Evolutionary conservation across 1,140 invertebrate species (phyloP).

Genomic region (Parapsyche elsis): DNA sequence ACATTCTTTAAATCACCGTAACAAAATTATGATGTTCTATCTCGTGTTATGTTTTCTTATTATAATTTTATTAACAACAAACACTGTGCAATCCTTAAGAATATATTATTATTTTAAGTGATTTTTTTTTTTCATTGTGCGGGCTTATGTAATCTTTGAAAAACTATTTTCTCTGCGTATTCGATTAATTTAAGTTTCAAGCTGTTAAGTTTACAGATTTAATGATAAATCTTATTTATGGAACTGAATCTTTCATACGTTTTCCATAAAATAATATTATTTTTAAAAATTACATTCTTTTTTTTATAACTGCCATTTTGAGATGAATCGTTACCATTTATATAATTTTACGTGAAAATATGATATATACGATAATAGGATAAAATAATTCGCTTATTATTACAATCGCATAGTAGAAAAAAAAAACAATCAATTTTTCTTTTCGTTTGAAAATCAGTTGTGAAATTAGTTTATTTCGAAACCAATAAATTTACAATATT

Average conservation of each 20-base stretch:
- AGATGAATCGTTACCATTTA: slow-evolving; percentile 22
- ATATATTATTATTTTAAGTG: not conserved
- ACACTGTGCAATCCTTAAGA: not conserved
- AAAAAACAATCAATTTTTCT: not conserved
- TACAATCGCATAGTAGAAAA: not conserved
- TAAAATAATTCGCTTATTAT: too few species aligned
- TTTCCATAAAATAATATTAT: too few species aligned
- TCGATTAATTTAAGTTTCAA: too few species aligned
- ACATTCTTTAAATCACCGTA: too few species aligned
- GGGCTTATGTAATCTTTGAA: not conserved
- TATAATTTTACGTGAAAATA: not conserved
- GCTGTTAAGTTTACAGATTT: too few species aligned
- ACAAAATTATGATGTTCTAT: too few species aligned
- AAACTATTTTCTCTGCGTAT: too few species aligned
- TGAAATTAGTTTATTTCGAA: not conserved
- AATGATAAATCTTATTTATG: too few species aligned
- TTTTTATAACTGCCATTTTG: slow-evolving; percentile 24
- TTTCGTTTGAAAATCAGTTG: not conserved
- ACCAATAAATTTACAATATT: too few species aligned
- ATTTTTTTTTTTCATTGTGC: not conserved
- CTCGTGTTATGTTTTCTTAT: not conserved
- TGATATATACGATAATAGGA: not conserved
- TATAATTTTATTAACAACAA: not conserved
- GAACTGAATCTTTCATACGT: too few species aligned
- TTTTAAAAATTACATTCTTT: too few species aligned